Conservation (phyloP, 92 coral and sea anemone genomes). For the Epizoanthus scotinus region DNA sequence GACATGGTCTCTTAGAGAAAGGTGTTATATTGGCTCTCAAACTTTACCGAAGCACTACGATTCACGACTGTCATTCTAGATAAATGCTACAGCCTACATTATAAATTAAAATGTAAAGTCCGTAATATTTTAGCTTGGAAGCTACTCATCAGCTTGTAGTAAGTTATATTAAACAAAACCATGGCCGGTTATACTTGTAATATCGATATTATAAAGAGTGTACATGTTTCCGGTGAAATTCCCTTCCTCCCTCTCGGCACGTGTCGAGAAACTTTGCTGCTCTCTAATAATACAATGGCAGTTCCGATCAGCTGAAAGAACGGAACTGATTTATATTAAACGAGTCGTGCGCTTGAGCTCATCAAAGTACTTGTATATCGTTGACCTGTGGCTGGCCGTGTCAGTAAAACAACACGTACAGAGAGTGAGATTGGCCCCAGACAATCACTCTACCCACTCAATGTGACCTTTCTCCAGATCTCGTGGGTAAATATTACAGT, state of each 20-base stretch:
- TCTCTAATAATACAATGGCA: background rate
- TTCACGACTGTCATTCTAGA: no score
- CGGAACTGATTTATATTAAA: conserved; percentile 16
- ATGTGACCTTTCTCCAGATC: no score
- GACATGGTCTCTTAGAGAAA: no score
- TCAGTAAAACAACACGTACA: conserved; percentile 21
- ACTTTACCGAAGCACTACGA: no score
- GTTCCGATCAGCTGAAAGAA: background rate
- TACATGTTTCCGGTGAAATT: conserved; percentile 16
- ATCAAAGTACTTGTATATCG: background rate
- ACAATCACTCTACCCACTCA: no score
- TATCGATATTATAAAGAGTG: background rate
- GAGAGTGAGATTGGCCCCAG: no score
- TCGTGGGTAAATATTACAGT: no score
- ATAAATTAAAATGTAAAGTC: background rate
- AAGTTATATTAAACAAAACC: background rate
- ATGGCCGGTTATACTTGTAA: background rate
- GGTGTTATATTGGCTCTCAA: no score
- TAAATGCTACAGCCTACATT: background rate
- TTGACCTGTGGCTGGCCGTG: conserved; percentile 9
- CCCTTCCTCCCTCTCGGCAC: background rate
- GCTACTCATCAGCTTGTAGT: background rate
- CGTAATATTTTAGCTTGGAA: background rate
- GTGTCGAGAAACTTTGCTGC: background rate
- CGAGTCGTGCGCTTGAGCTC: background rate